These are phyloP conservation scores for Hemibagrus guttatus DNA, from an alignment of 2,797 vertebrate genomes.

Conservation along the genomic window DNA sequence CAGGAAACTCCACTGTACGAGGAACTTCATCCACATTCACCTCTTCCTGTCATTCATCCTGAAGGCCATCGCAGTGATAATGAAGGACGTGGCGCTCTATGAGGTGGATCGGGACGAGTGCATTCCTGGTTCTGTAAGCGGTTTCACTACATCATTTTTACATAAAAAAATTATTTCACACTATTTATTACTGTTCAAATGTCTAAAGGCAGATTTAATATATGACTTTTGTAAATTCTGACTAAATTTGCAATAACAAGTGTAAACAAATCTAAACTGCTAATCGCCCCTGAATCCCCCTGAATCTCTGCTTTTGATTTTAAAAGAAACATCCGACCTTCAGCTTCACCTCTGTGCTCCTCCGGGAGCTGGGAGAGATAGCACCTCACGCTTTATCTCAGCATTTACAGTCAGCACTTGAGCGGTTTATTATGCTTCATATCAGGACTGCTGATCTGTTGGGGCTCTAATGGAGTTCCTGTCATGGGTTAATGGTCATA, in stretches of 20 bases:
- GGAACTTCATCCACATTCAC: slow-evolving; percentile 96
- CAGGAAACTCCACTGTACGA: slow-evolving; percentile 94
- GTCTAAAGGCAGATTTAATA: background rate
- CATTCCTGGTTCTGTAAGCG: slow-evolving; percentile 79
- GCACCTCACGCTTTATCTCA: background rate
- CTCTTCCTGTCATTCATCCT: slow-evolving; percentile 95
- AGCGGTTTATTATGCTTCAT: background rate
- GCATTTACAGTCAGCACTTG: background rate
- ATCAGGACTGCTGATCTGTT: slow-evolving; percentile 3
- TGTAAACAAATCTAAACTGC: background rate
- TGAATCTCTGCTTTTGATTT: background rate
- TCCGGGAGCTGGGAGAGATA: slow-evolving; percentile 13
- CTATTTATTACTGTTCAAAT: background rate
- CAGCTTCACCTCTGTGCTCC: background rate
- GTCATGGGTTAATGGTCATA: background rate
- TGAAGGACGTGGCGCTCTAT: slow-evolving; percentile 91
- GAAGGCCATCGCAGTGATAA: slow-evolving; percentile 87
- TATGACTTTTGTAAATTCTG: too few relatives aligned
- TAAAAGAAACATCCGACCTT: background rate
- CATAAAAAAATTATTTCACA: too few relatives aligned
- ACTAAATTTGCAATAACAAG: background rate
- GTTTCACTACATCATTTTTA: background rate
- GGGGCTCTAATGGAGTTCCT: background rate
- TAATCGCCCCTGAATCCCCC: too few relatives aligned
- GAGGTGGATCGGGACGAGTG: slow-evolving; percentile 79